phyloP scores from a whole-genome alignment of 2,888 invertebrate species.

The Mimachlamys varia region DNA sequence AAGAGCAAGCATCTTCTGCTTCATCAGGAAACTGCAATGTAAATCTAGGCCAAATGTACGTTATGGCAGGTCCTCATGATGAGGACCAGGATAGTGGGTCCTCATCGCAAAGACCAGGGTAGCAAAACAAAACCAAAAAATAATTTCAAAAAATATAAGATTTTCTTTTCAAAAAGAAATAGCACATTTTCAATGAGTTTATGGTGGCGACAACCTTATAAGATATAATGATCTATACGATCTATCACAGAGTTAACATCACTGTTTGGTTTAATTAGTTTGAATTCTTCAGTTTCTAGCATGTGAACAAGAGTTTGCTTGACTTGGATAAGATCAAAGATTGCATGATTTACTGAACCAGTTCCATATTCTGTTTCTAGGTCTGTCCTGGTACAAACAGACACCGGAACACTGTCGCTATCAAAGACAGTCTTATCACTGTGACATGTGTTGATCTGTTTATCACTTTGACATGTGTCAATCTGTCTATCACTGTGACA shows the following conservation, averaged over 20 bases:
- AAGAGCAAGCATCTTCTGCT: no score
- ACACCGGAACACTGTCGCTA: background rate
- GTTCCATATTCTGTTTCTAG: background rate
- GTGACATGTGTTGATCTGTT: background rate
- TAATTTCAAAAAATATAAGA: no score
- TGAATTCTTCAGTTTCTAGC: background rate
- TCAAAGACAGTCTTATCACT: background rate
- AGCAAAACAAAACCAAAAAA: no score
- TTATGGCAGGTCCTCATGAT: no score
- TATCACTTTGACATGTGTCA: background rate
- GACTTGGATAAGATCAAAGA: slow-evolving; percentile 22
- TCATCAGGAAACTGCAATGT: no score
- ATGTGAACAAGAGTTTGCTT: slow-evolving; percentile 18
- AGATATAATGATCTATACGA: background rate
- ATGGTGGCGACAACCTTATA: no score
- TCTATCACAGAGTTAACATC: background rate
- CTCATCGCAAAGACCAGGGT: no score
- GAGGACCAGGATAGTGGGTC: no score
- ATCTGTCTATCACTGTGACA: background rate
- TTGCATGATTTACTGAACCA: background rate
- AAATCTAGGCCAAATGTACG: no score
- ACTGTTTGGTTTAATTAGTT: background rate
- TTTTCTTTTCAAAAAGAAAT: no score
- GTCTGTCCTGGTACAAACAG: background rate
- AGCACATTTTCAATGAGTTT: no score